Evolutionary conservation across 2,888 invertebrate species (phyloP).

Genomic region (Augochlorella aurata): DNA sequence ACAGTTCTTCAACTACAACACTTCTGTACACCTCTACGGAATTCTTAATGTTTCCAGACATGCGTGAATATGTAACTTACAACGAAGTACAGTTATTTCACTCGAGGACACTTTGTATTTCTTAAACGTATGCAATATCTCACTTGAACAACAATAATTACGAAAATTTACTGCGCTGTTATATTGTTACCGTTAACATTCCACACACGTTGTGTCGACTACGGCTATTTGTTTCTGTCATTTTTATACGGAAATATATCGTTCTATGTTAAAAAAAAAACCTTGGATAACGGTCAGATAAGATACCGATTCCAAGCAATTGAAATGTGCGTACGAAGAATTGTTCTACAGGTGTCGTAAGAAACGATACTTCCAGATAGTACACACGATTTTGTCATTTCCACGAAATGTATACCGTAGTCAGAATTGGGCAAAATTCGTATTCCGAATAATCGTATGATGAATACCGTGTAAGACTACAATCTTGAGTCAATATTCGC

Average conservation of each 20-base stretch:
- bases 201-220: neutral
- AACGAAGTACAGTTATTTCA: neutral
- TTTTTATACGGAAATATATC: neutral
- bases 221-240: neutral
- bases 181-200: neutral
- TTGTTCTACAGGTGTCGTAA: neutral
- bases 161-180: neutral
- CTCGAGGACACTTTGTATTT: neutral
- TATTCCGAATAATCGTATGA: no score
- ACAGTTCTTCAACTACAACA: no score
- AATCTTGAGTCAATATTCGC: no score
- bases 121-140: neutral
- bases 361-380: neutral
- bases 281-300: neutral
- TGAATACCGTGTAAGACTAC: no score
- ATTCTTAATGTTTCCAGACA: neutral
- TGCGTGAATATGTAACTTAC: neutral
- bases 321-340: neutral
- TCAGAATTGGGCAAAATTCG: no score
- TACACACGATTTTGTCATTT: neutral
- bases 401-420: neutral
- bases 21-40: no score
- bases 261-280: neutral
- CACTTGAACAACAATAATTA: neutral
- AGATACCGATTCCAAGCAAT: neutral